Evolutionary conservation across 2,888 invertebrate genomes (phyloP).

Genomic region (Neoaliturus tenellus): DNA sequence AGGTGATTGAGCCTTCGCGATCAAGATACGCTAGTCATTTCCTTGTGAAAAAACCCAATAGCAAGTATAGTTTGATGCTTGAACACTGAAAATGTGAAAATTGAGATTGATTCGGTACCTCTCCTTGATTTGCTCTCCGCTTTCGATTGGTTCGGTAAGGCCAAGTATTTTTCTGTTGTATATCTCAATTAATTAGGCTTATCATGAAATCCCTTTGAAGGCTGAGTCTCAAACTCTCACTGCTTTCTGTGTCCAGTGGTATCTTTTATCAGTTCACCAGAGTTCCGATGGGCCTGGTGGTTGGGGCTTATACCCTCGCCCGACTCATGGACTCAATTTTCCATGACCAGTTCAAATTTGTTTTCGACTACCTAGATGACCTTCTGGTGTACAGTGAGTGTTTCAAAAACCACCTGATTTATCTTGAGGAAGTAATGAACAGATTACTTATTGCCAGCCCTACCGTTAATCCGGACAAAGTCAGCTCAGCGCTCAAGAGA

Average conservation of each 20-base stretch:
- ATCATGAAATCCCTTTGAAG: constrained; percentile 58
- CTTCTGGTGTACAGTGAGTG: constrained; percentile 54
- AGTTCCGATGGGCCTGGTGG: constrained; percentile 60
- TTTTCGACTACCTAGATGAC: constrained; percentile 61
- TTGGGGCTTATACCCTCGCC: neutral
- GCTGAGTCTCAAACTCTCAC: constrained; percentile 30
- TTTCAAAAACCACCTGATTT: constrained; percentile 52
- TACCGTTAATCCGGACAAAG: constrained; percentile 64
- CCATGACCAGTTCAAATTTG: constrained; percentile 45
- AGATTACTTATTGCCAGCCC: constrained; percentile 61
- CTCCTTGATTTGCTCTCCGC: constrained; percentile 38
- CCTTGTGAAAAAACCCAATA: constrained; percentile 59
- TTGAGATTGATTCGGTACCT: constrained; percentile 36
- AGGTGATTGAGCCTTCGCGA: constrained; percentile 24
- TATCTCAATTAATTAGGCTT: constrained; percentile 56
- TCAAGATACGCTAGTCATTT: constrained; percentile 62
- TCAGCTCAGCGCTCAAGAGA: constrained; percentile 56
- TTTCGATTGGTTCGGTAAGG: constrained; percentile 35
- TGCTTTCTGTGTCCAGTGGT: constrained; percentile 51
- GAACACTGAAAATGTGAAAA: constrained; percentile 59
- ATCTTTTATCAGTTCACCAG: constrained; percentile 49
- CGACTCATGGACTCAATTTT: too few relatives aligned
- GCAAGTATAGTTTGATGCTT: constrained; percentile 61
- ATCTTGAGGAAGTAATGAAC: constrained; percentile 52
- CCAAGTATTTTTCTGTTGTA: constrained; percentile 53